Base-by-base conservation (phyloP, 2,888 invertebrate species). In the Anodontia alba region DNA sequence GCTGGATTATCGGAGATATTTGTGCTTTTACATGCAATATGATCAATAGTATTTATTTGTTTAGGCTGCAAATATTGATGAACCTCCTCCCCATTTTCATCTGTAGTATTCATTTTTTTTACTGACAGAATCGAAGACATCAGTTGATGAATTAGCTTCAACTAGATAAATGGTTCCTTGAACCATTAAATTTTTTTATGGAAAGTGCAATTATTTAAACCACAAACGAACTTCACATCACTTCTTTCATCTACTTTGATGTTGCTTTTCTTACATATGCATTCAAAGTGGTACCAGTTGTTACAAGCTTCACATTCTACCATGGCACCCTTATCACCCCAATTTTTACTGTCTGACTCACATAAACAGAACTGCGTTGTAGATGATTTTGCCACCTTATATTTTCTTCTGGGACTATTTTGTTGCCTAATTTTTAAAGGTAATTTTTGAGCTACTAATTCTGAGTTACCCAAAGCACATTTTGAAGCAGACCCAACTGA, bases 271-370 rank as follows among this genome's bases (percentile, higher is more conserved):
- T 26, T 23, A 54, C 54, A 54, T 8, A 54, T 54, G 15, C 54
- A 54, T 54, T 54, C 5, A 54, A 54, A 54, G 26, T 54, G 54
- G 15, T 54, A 54, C 54, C 54, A 54, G 2, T 54, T 2, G 26
- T 54, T 23, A 26, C 54, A 54, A 54, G 54, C 54, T 54, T 54
- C 54, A 54, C 54, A 54, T 54, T 54, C 54, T 26, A 26, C 26
- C 54, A 54, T 54, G 26, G 2, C 54, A 23, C 54, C n/a, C 23
- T 26, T 54, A 8, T 54, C 26, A 5, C n/a, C 26, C 23, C 54
- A 54, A 10, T 54, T 46, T 54, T 2, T 54, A 2, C 7, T 26
- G 5, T 1, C 23, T 26, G 54, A 8, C 26, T 26, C 54, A 54
- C 49, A 49, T 15, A 49, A 15, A 20, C 49, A 49, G 8, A 49